Evolutionary conservation across 2,797 vertebrate species (phyloP), one percentile per base, ranked within the genome.

Genomic region (Cichlasoma orientale): DNA sequence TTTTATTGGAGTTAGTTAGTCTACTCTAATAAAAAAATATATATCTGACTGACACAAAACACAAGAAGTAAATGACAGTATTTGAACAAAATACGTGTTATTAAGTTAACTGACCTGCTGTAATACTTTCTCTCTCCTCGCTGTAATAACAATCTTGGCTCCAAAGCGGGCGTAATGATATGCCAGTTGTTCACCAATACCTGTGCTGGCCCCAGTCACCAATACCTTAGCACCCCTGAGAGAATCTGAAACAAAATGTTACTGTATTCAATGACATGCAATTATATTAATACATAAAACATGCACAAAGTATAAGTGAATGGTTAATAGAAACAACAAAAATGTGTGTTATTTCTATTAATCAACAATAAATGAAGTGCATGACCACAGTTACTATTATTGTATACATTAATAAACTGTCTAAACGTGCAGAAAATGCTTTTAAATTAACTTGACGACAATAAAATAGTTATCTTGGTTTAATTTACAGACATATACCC

Each of bases 141-240:
- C 95, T 44, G 95, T 96, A 41, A 96, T 94, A 12, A 95, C 92
- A 19, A 96, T 82, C 75, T 95, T 90, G 21, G 95, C 94, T 38
- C 95, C 95, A 70, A 95, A 91, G 18, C 88, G 86, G n/a, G 95
- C 93, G 5, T 95, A 95, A 72, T 95, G 95, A 82, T 96, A 96
- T 0, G 94, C 94, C 41, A 96, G 78, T 89, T 96, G 95, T 82
- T 96, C 95, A n/a, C 95, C 95, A 19, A 96, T 95, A 18, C 96
- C 96, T 7, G 91, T 93, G 74, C 95, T 96, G 69, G 95, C 95
- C 18, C 95, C 95, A 0, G 95, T 95, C 84, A 96, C 93, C 84
- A 96, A 31, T 0, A 96, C 93, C 56, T 85, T 90, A 70, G 90
- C 89, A 3, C 95, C 95, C 83, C 78, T 88, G 31, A 96, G 86